These are phyloP conservation scores for Lamproptera curius DNA, from an alignment of 2,888 invertebrate species.

Conservation along the genomic window DNA sequence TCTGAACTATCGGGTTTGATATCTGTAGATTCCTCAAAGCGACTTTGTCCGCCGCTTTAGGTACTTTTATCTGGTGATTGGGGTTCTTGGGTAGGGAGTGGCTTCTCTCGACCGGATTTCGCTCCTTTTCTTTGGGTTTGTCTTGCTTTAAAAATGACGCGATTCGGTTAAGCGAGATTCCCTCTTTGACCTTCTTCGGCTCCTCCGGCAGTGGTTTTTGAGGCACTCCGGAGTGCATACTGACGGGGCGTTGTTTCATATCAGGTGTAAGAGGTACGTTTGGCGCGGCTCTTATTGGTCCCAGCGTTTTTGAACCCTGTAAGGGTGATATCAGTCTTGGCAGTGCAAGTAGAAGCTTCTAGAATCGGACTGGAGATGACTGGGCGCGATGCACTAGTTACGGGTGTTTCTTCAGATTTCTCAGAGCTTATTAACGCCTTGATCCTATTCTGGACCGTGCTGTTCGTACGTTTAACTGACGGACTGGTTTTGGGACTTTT, in stretches of 20 bases:
- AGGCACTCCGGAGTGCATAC: slow-evolving; percentile 62
- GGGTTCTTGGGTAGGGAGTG: slow-evolving; percentile 79
- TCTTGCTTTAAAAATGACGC: slow-evolving; percentile 86
- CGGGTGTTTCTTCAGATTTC: slow-evolving; percentile 66
- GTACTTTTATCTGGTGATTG: slow-evolving; percentile 78
- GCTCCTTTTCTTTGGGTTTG: slow-evolving; percentile 69
- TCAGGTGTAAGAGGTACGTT: slow-evolving; percentile 61
- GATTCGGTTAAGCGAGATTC: slow-evolving; percentile 83
- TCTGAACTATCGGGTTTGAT: slow-evolving; percentile 89
- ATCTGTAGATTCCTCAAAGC: slow-evolving; percentile 87
- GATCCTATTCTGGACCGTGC: slow-evolving; percentile 62
- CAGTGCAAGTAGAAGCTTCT: slow-evolving; percentile 89
- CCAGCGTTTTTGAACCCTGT: slow-evolving; percentile 77
- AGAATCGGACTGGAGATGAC: slow-evolving; percentile 90
- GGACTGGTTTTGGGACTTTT: slow-evolving; percentile 57
- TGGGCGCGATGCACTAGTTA: slow-evolving; percentile 83
- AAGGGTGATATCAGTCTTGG: slow-evolving; percentile 83
- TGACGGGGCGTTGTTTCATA: slow-evolving; percentile 70
- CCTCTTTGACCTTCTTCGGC: slow-evolving; percentile 76
- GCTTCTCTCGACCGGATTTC: slow-evolving; percentile 70
- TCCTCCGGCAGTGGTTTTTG: slow-evolving; percentile 71
- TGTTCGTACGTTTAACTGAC: slow-evolving; percentile 59
- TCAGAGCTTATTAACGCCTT: slow-evolving; percentile 63
- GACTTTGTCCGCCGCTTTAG: slow-evolving; percentile 83
- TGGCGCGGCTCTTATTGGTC: slow-evolving; percentile 80